A percentile compares a stretch with the other conserved stretches of the same genome.
These are phyloP conservation scores for Drosophila helvetica DNA, from an alignment of 2,888 invertebrate species.

Conservation along the genomic window DNA sequence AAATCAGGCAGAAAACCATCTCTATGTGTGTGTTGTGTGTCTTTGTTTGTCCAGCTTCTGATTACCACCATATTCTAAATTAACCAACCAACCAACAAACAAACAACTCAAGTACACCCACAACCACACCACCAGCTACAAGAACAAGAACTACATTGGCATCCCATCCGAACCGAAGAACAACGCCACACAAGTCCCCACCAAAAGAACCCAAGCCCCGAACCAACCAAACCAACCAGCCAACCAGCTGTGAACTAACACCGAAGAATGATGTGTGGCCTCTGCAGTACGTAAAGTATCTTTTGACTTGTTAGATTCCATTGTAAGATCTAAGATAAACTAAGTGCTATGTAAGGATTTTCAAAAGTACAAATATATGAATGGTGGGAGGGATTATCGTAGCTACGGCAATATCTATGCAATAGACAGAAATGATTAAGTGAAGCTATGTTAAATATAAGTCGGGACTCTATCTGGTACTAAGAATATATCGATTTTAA, in stretches of 20 bases:
- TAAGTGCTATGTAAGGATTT: neutral
- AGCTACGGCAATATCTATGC: too few species aligned
- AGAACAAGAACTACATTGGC: slow-evolving; percentile 32
- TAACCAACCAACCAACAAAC: slow-evolving; percentile 56
- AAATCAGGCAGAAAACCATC: slow-evolving; percentile 47
- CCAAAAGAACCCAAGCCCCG: slow-evolving; percentile 48
- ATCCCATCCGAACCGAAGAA: slow-evolving; percentile 35
- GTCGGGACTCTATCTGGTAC: neutral
- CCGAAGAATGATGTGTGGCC: slow-evolving; percentile 73
- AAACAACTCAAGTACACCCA: slow-evolving; percentile 40
- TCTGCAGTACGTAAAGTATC: slow-evolving; percentile 73
- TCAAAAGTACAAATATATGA: too few species aligned
- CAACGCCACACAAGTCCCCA: slow-evolving; percentile 21
- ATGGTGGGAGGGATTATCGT: too few species aligned
- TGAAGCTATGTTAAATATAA: neutral
- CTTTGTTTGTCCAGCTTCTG: slow-evolving; percentile 61
- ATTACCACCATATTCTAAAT: slow-evolving; percentile 46
- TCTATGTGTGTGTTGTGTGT: slow-evolving; percentile 57
- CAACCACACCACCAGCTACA: slow-evolving; percentile 34
- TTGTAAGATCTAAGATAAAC: neutral
- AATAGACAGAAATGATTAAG: neutral
- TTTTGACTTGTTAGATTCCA: slow-evolving; percentile 15
- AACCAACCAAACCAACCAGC: slow-evolving; percentile 29
- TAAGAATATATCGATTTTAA: neutral
- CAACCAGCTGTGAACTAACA: slow-evolving; percentile 72